Conservation (phyloP, 2,888 invertebrate genomes). For the Acronicta alni region DNA sequence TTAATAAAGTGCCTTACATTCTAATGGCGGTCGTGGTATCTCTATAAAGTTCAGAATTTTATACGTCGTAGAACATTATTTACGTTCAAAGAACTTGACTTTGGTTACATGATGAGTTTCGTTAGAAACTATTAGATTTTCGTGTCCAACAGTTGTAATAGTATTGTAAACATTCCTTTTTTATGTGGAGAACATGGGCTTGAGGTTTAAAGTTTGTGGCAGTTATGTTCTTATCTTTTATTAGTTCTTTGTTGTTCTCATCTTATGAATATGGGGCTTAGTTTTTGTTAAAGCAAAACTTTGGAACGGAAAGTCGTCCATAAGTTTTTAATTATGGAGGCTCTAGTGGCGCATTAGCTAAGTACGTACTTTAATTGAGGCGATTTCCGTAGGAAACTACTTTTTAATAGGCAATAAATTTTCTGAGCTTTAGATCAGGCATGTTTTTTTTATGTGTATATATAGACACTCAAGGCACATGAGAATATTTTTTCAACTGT, state of each 20-base stretch:
- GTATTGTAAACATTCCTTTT: conserved; percentile 47
- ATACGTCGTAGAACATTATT: conserved; percentile 53
- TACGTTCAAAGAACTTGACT: conserved; percentile 43
- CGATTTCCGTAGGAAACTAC: too few species aligned
- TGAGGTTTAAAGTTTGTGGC: conserved; percentile 30
- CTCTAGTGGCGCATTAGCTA: too few species aligned
- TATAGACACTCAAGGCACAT: too few species aligned
- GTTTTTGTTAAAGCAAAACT: conserved; percentile 19
- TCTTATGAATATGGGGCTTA: conserved; percentile 22
- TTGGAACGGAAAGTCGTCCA: conserved; percentile 5
- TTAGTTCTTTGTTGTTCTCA: conserved; percentile 24
- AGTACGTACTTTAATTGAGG: too few species aligned
- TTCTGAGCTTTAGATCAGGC: too few species aligned
- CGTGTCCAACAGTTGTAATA: conserved; percentile 47
- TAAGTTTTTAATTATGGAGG: not conserved
- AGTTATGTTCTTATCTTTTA: conserved; percentile 31
- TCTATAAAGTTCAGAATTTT: conserved; percentile 66
- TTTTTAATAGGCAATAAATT: too few species aligned
- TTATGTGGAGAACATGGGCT: conserved; percentile 33
- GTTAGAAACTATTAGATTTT: conserved; percentile 39
- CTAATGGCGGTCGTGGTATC: conserved; percentile 62
- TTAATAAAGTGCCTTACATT: conserved; percentile 68
- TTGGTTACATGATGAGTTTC: conserved; percentile 38
- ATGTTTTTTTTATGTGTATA: too few species aligned
- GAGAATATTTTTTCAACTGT: too few species aligned